These are phyloP conservation scores for Microchirus variegatus DNA, from an alignment of 2,797 vertebrate species.

Conservation along the genomic window DNA sequence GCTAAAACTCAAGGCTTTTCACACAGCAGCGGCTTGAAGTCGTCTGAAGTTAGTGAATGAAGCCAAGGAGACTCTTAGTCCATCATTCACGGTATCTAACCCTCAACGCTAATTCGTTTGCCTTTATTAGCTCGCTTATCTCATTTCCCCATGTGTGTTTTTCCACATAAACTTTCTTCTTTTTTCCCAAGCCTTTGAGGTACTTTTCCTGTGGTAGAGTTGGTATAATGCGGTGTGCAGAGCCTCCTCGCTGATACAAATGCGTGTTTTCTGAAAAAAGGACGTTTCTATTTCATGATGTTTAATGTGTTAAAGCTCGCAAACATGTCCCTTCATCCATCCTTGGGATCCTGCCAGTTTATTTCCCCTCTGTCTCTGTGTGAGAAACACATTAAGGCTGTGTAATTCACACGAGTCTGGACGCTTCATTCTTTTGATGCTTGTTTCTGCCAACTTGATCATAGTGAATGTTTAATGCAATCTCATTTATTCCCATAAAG, in stretches of 20 bases:
- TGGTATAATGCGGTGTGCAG: constrained; percentile 1
- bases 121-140: too few relatives aligned
- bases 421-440: constrained; percentile 9
- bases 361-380: background rate
- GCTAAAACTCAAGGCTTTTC: too few relatives aligned
- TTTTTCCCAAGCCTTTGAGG: background rate
- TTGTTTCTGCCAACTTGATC: constrained; percentile 34
- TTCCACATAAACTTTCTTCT: background rate
- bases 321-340: background rate
- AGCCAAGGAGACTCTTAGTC: too few relatives aligned
- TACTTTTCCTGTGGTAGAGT: background rate
- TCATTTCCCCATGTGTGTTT: background rate
- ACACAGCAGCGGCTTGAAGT: too few relatives aligned
- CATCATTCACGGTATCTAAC: too few relatives aligned
- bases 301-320: constrained; percentile 18
- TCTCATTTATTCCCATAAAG: constrained; percentile 18
- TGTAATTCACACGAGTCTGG: constrained; percentile 6
- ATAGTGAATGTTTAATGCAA: constrained; percentile 39
- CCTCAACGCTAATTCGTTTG: too few relatives aligned
- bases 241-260: constrained; percentile 14
- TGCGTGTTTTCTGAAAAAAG: too few relatives aligned
- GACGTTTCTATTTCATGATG: constrained; percentile 35
- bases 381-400: constrained; percentile 4
- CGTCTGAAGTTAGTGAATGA: too few relatives aligned
- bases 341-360: background rate